Percentiles rank a stretch among this genome's conserved stretches.
These are phyloP conservation scores for Acrossocheilus fasciatus DNA, from an alignment of 2,797 vertebrate genomes.

Conservation along the genomic window DNA sequence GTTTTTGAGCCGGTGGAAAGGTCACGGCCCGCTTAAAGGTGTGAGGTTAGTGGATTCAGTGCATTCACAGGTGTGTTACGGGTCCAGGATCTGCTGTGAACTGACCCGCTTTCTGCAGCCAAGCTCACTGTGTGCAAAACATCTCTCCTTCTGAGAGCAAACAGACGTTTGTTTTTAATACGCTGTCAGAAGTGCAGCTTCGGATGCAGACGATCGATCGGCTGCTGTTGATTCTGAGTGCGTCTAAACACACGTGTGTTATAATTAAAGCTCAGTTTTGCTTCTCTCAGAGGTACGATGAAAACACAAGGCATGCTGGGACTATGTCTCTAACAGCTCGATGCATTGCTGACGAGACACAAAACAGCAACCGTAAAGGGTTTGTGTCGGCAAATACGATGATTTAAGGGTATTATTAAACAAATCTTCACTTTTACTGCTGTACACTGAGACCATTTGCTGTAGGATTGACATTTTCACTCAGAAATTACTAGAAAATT, in stretches of 20 bases:
- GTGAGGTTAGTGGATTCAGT: neutral
- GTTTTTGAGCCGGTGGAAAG: neutral
- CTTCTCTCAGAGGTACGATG: neutral
- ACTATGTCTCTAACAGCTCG: neutral
- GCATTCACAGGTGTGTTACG: neutral
- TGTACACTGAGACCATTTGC: neutral
- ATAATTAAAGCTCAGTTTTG: neutral
- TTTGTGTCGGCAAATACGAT: neutral
- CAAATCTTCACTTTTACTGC: neutral
- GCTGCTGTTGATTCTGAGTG: too few relatives aligned
- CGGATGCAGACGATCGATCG: too few relatives aligned
- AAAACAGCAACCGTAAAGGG: neutral
- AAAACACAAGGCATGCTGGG: slow-evolving; percentile 57
- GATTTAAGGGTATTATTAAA: neutral
- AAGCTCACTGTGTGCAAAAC: neutral
- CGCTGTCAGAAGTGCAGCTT: neutral
- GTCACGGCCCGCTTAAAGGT: neutral
- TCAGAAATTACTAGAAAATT: neutral
- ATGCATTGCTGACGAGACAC: neutral
- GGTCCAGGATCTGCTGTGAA: neutral
- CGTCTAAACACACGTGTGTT: neutral
- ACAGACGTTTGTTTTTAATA: neutral
- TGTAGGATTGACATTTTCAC: neutral
- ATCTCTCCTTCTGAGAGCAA: neutral
- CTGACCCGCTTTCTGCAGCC: too few relatives aligned